Percentiles rank a stretch among this genome's conserved stretches.
Conservation (phyloP, 2,888 invertebrate genomes). For the Maniola hyperantus region DNA sequence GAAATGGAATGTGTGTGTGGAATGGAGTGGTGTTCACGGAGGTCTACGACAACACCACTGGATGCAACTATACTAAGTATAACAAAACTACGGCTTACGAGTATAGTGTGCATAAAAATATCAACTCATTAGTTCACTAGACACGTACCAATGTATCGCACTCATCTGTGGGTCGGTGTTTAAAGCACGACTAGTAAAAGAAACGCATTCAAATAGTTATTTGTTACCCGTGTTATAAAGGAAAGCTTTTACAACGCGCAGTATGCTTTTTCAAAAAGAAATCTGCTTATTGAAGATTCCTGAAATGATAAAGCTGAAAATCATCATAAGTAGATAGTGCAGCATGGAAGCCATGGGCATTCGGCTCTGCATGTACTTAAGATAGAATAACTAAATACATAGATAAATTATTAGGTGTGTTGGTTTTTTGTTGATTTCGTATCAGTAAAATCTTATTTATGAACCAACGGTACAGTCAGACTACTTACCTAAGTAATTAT, state of each 20-base stretch:
- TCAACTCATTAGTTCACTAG: conserved; percentile 46
- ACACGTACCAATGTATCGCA: conserved; percentile 53
- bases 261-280: neutral
- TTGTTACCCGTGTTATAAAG: neutral
- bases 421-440: too few relatives aligned
- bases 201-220: conserved; percentile 10
- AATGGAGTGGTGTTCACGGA: too few relatives aligned
- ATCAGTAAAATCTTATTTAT: too few relatives aligned
- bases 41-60: conserved; percentile 24
- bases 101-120: conserved; percentile 38
- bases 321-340: neutral
- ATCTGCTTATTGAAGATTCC: neutral
- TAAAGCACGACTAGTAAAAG: conserved; percentile 35
- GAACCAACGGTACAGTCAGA: too few relatives aligned
- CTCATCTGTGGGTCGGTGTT: conserved; percentile 46
- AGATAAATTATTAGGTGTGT: too few relatives aligned
- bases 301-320: neutral
- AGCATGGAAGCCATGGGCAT: too few relatives aligned
- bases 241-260: neutral
- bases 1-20: too few relatives aligned
- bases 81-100: conserved; percentile 24
- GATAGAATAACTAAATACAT: too few relatives aligned
- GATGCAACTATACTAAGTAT: conserved; percentile 30
- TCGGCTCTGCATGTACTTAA: neutral
- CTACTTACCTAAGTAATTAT: too few relatives aligned